Base-by-base conservation (phyloP, 2,888 invertebrate genomes). In the Drosophila flavopinicola region DNA sequence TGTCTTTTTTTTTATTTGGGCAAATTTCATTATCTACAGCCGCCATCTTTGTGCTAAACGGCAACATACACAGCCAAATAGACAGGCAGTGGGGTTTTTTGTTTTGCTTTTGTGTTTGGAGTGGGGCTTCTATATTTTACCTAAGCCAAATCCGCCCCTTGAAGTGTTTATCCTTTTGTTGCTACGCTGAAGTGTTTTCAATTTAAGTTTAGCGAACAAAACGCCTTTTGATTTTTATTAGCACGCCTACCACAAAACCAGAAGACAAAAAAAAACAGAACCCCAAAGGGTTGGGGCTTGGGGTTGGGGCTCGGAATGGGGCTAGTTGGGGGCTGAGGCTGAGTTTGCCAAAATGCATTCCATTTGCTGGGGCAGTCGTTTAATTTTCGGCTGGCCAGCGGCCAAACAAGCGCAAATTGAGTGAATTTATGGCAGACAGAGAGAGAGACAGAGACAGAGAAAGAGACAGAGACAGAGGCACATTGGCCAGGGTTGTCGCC, bases 141-240 rank as follows among this genome's bases (percentile, higher is more conserved):
- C 74, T 80, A 83, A 83, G 88, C 88, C 66, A 83, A 83, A 88
- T 88, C 88, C 87, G 82, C 87, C 88, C 88, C 87, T 79, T 76
- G 67, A 88, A 88, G 85, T 84, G 87, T 80, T 86, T 83, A 88
- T 83, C 82, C 85, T 73, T 87, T 85, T 64, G 60, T 63, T 80
- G 49, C 30, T 66, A 41, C 49, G 59, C 85, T 58, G 82, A 90
- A 90, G 91, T 91, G 87, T 89, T 90, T 91, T 90, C 91, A 91
- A 91, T 90, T 91, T 88, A 89, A 89, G 89, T 90, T 90, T 88
- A 87, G 82, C 78, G 83, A 89, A 89, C 89, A 90, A 89, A 90
- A 86, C 83, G 88, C 88, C 82, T 82, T 82, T 86, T 88, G 86
- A 87, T 82, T 88, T 82, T 82, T 86, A 86, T 88, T 88, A 80